Conservation (phyloP, 2,113 vertebrate genomes). For the Corythaixoides concolor region DNA sequence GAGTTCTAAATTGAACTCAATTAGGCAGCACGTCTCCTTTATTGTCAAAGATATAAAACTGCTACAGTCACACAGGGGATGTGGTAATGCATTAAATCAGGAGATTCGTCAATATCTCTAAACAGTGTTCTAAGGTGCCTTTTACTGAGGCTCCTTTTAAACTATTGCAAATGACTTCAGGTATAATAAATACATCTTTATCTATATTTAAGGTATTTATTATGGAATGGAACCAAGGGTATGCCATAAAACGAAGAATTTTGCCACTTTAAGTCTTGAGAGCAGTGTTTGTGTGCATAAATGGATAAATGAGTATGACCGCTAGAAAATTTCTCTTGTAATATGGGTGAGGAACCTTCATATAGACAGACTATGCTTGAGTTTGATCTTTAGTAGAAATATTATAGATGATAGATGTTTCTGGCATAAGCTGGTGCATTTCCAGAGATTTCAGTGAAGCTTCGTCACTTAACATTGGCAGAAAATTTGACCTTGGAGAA, state of each 20-base stretch:
- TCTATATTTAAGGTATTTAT: neutral
- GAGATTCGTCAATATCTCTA: neutral
- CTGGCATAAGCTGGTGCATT: neutral
- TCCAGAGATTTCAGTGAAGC: neutral
- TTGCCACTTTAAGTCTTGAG: neutral
- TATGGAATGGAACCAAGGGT: neutral
- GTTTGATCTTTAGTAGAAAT: neutral
- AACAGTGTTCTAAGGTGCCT: neutral
- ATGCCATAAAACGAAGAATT: neutral
- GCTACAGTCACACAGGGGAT: neutral
- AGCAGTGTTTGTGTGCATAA: neutral
- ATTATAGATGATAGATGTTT: neutral
- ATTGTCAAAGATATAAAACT: neutral
- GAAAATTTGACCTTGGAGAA: neutral
- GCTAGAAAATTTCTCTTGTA: neutral
- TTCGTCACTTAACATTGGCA: neutral
- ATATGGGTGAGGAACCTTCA: neutral
- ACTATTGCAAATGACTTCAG: neutral
- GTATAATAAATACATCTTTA: neutral
- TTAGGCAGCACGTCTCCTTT: slow-evolving; percentile 27
- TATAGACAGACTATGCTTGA: neutral
- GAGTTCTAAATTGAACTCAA: slow-evolving; percentile 21
- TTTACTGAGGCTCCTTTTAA: neutral
- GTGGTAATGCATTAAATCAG: slow-evolving; percentile 35
- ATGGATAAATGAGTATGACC: neutral